phyloP scores from a whole-genome alignment of 2,797 vertebrate species.

The Thunnus albacares region DNA sequence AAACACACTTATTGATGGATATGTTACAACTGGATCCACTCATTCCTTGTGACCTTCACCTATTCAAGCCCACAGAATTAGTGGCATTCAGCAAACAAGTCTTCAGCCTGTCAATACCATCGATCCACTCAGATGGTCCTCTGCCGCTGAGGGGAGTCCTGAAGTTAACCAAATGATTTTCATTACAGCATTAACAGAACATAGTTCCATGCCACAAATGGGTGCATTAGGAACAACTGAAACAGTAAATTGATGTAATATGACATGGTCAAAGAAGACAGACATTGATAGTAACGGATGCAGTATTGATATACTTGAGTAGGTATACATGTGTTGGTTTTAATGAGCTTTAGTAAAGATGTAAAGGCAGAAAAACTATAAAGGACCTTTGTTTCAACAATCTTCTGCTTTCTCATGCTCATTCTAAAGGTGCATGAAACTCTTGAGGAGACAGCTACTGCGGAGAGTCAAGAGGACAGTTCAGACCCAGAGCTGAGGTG shows the following conservation, averaged over 20 bases:
- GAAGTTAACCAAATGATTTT: constrained; percentile 87
- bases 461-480: constrained; percentile 51
- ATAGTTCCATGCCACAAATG: constrained; percentile 73
- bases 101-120: constrained; percentile 85
- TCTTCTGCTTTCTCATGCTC: constrained; percentile 10
- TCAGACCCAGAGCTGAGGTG: constrained; percentile 75
- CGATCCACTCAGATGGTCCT: constrained; percentile 83
- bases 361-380: background rate
- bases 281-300: constrained; percentile 24
- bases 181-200: constrained; percentile 85
- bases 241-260: constrained; percentile 74
- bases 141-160: constrained; percentile 79
- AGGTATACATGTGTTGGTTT: constrained; percentile 11
- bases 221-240: constrained; percentile 75
- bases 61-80: constrained; percentile 83
- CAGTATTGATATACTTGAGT: constrained; percentile 19
- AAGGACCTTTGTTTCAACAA: background rate
- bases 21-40: constrained; percentile 81
- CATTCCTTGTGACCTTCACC: constrained; percentile 82
- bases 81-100: constrained; percentile 81
- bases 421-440: constrained; percentile 43
- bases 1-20: constrained; percentile 81
- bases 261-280: constrained; percentile 40
- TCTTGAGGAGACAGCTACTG: constrained; percentile 10
- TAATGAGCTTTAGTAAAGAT: constrained; percentile 7